Evolutionary conservation across 2,113 vertebrate genomes (phyloP), one percentile per base, ranked within the genome.

Genomic region (Carlito syrichta): DNA sequence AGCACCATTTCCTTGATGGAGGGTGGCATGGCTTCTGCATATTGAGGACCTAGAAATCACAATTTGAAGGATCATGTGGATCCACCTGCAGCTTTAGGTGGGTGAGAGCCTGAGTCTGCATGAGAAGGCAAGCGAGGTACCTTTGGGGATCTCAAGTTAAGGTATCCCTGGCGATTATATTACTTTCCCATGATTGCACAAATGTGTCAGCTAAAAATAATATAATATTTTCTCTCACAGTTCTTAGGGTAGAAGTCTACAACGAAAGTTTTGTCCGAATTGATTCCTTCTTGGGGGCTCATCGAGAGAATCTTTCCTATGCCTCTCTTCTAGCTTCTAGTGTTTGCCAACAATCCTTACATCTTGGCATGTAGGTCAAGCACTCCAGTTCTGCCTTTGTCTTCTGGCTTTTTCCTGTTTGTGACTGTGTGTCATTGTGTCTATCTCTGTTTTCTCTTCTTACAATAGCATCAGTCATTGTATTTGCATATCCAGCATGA

Each of bases 381-480:
- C 14, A 45, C 1, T 3, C 8, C 20, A 43, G n/a, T 5, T 89
- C 32, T 23, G 1, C 25, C 14, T 71, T 45, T 0, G 0, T 8
- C 62, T 56, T 30, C 23, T 25, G 60, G 0, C 16, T 8, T 73
- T 56, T 45, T 45, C n/a, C 5, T 60, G 1, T n/a, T n/a, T n/a
- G n/a, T n/a, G n/a, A n/a, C n/a, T 1, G 9, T n/a, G 38, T 13
- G 8, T n/a, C 11, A 73, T 12, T 35, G 16, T 66, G 43, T 48
- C 71, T 30, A 10, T 71, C 32, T 73, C 48, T 35, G 0, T 27
- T 63, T 76, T 7, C 40, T 52, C 14, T 54, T 60, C 17, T 45
- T 25, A 5, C 17, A 60, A 38, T 38, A 62, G 8, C 14, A 12
- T 0, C 19, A 45, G 43, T 17, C 50, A 40, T 32, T 50, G n/a